A percentile compares a stretch with the other conserved stretches of the same genome.
Evolutionary conservation across 2,888 invertebrate genomes (phyloP).

Genomic region (Tipula vernalis): DNA sequence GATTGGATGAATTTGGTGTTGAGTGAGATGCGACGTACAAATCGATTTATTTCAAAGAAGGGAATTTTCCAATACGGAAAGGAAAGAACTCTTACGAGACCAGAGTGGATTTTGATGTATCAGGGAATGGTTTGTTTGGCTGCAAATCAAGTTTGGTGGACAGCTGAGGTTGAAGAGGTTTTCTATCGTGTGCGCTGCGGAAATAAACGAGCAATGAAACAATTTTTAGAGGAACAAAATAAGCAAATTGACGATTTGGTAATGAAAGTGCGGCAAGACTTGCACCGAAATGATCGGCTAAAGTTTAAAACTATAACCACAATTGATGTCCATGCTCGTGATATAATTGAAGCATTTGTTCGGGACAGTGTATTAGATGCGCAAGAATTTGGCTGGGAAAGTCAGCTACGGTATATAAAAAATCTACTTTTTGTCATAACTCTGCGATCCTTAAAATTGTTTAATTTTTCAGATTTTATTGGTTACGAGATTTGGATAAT

Average conservation of each 20-base stretch:
- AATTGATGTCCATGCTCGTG: slow-evolving; percentile 83
- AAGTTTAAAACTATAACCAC: slow-evolving; percentile 84
- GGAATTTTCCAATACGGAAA: slow-evolving; percentile 78
- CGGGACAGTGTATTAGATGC: slow-evolving; percentile 70
- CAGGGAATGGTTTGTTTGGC: slow-evolving; percentile 79
- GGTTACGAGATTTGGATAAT: slow-evolving; percentile 70
- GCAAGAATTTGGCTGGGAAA: slow-evolving; percentile 87
- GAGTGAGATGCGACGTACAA: slow-evolving; percentile 71
- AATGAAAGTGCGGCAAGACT: slow-evolving; percentile 51
- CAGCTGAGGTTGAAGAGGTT: slow-evolving; percentile 85
- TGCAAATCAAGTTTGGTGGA: slow-evolving; percentile 91
- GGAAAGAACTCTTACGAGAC: slow-evolving; percentile 48
- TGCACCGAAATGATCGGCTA: slow-evolving; percentile 66
- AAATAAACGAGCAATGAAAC: slow-evolving; percentile 80
- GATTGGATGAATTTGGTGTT: slow-evolving; percentile 86
- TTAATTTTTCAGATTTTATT: slow-evolving; percentile 53
- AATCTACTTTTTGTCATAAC: background rate
- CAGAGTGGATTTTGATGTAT: slow-evolving; percentile 81
- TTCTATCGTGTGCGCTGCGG: slow-evolving; percentile 52
- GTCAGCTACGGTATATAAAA: slow-evolving; percentile 51
- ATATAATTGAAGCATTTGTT: slow-evolving; percentile 74
- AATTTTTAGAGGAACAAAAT: slow-evolving; percentile 64
- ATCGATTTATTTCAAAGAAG: slow-evolving; percentile 74
- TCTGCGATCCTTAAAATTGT: background rate
- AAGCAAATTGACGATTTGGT: slow-evolving; percentile 75